These are phyloP conservation scores for Pao palembangensis DNA, from an alignment of 2,113 vertebrate species.

Conservation along the genomic window DNA sequence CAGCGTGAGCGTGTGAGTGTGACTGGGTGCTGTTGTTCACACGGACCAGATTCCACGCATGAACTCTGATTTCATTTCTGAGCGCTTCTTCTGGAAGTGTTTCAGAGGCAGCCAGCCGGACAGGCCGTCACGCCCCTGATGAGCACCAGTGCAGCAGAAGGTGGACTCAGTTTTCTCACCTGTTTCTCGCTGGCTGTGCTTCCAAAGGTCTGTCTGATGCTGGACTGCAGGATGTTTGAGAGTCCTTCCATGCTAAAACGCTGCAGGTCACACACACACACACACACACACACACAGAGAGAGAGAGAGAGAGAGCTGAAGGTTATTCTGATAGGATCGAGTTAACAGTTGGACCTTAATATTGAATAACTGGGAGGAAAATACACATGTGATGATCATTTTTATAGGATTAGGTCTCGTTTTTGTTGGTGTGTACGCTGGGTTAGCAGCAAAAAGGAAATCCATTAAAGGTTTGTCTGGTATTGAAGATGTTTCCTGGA, in stretches of 20 bases:
- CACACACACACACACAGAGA: background rate
- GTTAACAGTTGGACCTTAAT: background rate
- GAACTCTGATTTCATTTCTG: too few relatives aligned
- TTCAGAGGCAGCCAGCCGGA: too few relatives aligned
- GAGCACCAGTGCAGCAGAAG: background rate
- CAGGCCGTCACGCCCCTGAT: too few relatives aligned
- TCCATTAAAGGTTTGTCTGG: constrained; percentile 46
- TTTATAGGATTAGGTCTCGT: too few relatives aligned
- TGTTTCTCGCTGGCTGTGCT: constrained; percentile 89
- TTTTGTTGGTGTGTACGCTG: too few relatives aligned
- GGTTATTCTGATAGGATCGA: background rate
- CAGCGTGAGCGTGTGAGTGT: too few relatives aligned
- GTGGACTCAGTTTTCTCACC: constrained; percentile 65
- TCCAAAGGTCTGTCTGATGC: constrained; percentile 96
- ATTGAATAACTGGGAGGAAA: background rate
- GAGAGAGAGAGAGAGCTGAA: too few relatives aligned
- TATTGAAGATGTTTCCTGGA: constrained; percentile 60
- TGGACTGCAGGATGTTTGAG: constrained; percentile 93
- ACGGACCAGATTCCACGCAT: too few relatives aligned
- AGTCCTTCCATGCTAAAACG: constrained; percentile 99
- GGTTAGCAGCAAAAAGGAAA: constrained; percentile 16
- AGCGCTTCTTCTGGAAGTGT: too few relatives aligned
- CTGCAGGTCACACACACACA: constrained; percentile 62
- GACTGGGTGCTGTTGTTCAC: too few relatives aligned
- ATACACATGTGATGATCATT: background rate